A percentile compares a stretch with the other conserved stretches of the same genome.
Evolutionary conservation across 2,888 invertebrate genomes (phyloP).

Genomic region (Phalera bucephala): DNA sequence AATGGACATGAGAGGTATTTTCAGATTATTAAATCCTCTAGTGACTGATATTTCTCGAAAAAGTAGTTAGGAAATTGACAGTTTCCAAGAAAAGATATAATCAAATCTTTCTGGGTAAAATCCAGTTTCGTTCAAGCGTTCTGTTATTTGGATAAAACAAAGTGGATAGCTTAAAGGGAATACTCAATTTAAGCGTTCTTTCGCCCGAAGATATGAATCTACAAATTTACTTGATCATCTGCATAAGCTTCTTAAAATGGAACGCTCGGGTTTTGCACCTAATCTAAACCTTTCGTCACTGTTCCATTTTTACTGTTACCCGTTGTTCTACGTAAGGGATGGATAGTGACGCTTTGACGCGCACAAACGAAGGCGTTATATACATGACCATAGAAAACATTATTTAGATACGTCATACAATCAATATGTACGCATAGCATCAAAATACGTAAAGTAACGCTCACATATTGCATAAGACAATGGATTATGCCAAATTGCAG

Average conservation of each 20-base stretch:
- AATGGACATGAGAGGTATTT: too few species aligned
- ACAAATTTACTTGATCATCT: background rate
- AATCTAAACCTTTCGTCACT: conserved; percentile 1
- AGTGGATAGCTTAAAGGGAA: background rate
- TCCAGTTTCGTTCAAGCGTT: background rate
- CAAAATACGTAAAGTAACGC: too few species aligned
- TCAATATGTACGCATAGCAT: too few species aligned
- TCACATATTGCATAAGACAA: too few species aligned
- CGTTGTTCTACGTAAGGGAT: too few species aligned
- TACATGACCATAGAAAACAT: too few species aligned
- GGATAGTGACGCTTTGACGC: too few species aligned
- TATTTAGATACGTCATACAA: too few species aligned
- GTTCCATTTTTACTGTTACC: too few species aligned
- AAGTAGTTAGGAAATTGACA: background rate
- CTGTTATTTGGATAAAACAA: background rate
- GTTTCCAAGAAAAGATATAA: background rate
- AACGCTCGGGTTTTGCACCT: background rate
- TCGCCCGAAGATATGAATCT: background rate
- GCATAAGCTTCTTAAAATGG: background rate
- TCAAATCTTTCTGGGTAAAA: background rate
- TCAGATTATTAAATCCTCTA: too few species aligned
- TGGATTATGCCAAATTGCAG: too few species aligned
- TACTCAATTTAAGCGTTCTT: background rate
- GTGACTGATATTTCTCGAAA: background rate
- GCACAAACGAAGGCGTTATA: too few species aligned